Conservation (phyloP, 2,113 vertebrate genomes). For the Anseranas semipalmata region DNA sequence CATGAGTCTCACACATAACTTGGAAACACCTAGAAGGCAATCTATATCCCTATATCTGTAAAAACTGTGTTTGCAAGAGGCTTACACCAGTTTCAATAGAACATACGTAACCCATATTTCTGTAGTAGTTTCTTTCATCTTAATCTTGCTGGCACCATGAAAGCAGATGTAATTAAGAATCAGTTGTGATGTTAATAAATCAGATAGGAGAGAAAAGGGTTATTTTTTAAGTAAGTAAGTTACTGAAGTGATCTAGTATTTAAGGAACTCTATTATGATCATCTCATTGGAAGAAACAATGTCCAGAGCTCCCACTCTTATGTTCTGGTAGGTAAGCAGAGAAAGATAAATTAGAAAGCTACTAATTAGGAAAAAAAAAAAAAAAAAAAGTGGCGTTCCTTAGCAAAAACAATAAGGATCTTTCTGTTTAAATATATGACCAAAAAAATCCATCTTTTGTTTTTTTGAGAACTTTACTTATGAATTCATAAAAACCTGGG, state of each 20-base stretch:
- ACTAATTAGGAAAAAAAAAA: not conserved
- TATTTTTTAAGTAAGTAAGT: not conserved
- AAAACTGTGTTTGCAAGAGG: not conserved
- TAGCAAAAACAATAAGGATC: not conserved
- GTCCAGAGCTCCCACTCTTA: not conserved
- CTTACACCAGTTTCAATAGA: not conserved
- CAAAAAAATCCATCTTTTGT: not conserved
- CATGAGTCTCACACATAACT: not conserved
- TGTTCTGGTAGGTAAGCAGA: not conserved
- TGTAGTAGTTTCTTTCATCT: not conserved
- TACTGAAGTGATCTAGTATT: not conserved
- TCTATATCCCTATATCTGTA: not conserved
- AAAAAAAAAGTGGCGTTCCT: not conserved
- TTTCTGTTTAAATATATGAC: not conserved
- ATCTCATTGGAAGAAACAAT: not conserved
- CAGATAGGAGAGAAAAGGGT: not conserved
- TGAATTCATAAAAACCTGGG: not conserved
- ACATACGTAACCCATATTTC: not conserved
- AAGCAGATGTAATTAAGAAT: not conserved
- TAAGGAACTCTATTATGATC: not conserved
- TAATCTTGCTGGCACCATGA: not conserved
- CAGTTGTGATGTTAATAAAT: not conserved
- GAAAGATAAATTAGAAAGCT: not conserved
- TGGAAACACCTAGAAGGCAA: not conserved
- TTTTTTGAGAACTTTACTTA: not conserved